phyloP scores from a whole-genome alignment of 1,140 invertebrate species.

The Drosophila sechellia region DNA sequence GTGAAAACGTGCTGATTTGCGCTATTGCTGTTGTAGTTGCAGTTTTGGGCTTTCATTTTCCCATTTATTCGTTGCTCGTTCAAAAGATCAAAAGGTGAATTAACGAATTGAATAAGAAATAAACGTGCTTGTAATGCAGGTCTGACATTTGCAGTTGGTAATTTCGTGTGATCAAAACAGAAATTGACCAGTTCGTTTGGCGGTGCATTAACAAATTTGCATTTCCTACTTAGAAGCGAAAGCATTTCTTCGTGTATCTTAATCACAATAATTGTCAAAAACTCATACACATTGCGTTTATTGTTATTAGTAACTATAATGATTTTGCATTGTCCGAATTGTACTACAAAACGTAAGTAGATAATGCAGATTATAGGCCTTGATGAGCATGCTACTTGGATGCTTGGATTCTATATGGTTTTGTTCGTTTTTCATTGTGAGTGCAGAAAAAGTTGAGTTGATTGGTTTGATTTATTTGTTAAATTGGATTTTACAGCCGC shows the following conservation, averaged over 20 bases:
- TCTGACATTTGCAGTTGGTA: conserved; percentile 12
- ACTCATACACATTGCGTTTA: conserved; percentile 20
- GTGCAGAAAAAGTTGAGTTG: conserved; percentile 1
- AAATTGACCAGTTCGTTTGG: conserved; percentile 18
- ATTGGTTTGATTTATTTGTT: conserved; percentile 22
- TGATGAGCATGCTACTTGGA: conserved; percentile 66
- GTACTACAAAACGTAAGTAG: conserved; percentile 29
- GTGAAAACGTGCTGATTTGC: conserved; percentile 41
- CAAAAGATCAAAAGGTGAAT: conserved; percentile 37
- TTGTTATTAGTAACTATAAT: conserved; percentile 11
- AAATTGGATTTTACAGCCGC: conserved; percentile 26
- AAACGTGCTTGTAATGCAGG: conserved; percentile 24
- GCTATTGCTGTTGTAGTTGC: conserved; percentile 42
- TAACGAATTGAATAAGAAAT: conserved; percentile 2
- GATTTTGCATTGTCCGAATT: conserved; percentile 21
- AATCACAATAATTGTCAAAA: conserved; percentile 21
- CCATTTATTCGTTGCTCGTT: conserved; percentile 1
- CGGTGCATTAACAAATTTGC: conserved; percentile 43
- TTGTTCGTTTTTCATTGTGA: conserved; percentile 1
- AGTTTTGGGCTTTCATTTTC: conserved; percentile 17
- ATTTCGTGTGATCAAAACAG: conserved; percentile 19
- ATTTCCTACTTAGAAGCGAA: conserved; percentile 62
- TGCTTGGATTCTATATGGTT: conserved; percentile 60
- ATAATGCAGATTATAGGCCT: conserved; percentile 33
- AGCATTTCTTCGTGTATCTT: conserved; percentile 24